phyloP scores from a whole-genome alignment of 2,888 invertebrate genomes.

The Mythimna impura region DNA sequence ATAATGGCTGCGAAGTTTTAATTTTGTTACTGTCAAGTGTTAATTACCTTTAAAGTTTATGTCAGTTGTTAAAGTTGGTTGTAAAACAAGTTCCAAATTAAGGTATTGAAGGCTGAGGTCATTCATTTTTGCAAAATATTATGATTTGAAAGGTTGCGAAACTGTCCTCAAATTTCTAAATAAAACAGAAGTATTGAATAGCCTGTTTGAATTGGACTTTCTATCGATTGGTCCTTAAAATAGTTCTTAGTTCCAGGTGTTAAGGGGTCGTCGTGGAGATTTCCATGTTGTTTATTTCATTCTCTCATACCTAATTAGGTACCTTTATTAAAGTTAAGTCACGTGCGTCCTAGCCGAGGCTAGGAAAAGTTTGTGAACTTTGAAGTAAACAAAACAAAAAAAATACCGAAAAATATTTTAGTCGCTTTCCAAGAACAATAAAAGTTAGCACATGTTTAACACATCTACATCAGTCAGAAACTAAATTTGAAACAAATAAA shows the following conservation, averaged over 20 bases:
- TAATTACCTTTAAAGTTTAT: slow-evolving; percentile 30
- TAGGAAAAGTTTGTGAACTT: background rate
- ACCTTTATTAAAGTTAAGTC: background rate
- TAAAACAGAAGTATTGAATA: slow-evolving; percentile 21
- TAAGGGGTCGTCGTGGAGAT: background rate
- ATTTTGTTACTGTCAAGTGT: slow-evolving; percentile 29
- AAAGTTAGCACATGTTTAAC: slow-evolving; percentile 21
- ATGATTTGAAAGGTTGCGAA: background rate
- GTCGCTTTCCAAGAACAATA: slow-evolving; percentile 23
- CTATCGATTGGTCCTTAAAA: slow-evolving; percentile 58
- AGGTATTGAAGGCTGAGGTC: slow-evolving; percentile 1
- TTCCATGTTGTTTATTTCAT: background rate
- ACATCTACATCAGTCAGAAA: slow-evolving; percentile 16
- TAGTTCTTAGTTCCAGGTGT: slow-evolving; percentile 30
- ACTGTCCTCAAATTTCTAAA: background rate
- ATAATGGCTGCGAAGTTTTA: slow-evolving; percentile 19
- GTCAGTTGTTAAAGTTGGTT: slow-evolving; percentile 11
- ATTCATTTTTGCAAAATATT: background rate
- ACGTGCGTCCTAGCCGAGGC: background rate
- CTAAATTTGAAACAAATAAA: slow-evolving; percentile 51
- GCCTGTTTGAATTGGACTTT: slow-evolving; percentile 3
- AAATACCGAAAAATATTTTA: background rate
- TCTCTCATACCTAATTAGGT: background rate
- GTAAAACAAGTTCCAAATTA: slow-evolving; percentile 4
- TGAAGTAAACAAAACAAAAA: background rate